Conservation (phyloP, 2,888 invertebrate genomes). For the Phaedon cochleariae region DNA sequence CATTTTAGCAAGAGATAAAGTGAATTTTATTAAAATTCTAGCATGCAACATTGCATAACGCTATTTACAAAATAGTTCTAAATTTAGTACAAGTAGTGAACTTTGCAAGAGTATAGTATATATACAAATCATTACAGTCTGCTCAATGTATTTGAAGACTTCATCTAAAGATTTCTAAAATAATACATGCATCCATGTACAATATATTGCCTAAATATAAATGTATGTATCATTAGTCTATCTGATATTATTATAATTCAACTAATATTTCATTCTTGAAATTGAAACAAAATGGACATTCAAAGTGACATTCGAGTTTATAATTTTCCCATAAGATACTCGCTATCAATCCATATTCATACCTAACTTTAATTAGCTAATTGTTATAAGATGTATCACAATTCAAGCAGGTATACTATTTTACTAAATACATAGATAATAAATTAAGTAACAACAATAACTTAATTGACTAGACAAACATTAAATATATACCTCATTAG, state of each 20-base stretch:
- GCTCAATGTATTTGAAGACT: constrained; percentile 45
- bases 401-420: constrained; percentile 59
- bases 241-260: constrained; percentile 24
- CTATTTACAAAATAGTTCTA: constrained; percentile 58
- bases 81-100: constrained; percentile 53
- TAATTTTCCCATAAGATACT: constrained; percentile 32
- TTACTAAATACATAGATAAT: constrained; percentile 48
- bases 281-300: constrained; percentile 36
- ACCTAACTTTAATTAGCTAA: constrained; percentile 28
- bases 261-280: constrained; percentile 29
- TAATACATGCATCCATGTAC: constrained; percentile 45
- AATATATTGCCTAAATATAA: constrained; percentile 39
- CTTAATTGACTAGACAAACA: constrained; percentile 52
- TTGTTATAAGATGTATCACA: constrained; percentile 54
- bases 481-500: constrained; percentile 24
- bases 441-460: constrained; percentile 53
- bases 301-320: constrained; percentile 38
- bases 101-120: constrained; percentile 50
- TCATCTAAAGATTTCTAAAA: constrained; percentile 41
- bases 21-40: constrained; percentile 59
- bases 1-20: constrained; percentile 53
- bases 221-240: constrained; percentile 31
- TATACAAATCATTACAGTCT: constrained; percentile 55
- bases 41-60: constrained; percentile 57
- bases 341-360: constrained; percentile 34